A percentile compares a stretch with the other conserved stretches of the same genome.
Conservation (phyloP, 2,888 invertebrate genomes). For the Yponomeuta sedellus region DNA sequence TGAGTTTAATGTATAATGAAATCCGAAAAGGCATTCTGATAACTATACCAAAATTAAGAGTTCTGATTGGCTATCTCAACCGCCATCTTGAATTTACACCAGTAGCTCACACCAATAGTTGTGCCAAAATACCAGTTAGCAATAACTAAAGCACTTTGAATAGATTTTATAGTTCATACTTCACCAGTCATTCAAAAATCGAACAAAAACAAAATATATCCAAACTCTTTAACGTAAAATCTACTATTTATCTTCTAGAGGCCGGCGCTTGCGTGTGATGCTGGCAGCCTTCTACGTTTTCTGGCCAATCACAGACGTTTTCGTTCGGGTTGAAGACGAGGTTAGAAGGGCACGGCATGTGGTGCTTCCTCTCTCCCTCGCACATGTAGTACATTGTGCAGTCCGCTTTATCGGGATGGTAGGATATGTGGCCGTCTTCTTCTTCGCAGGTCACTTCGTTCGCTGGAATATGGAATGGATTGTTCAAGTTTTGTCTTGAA, state of each 20-base stretch:
- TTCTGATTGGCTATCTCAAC: too few species aligned
- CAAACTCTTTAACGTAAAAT: conserved; percentile 21
- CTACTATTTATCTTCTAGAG: conserved; percentile 47
- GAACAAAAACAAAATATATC: conserved; percentile 27
- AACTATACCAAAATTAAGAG: too few species aligned
- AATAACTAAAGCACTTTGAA: too few species aligned
- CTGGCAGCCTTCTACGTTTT: conserved; percentile 91
- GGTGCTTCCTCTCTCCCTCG: conserved; percentile 95
- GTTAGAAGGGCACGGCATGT: conserved; percentile 96
- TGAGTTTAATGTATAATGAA: too few species aligned
- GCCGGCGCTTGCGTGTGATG: conserved; percentile 73
- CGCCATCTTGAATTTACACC: too few species aligned
- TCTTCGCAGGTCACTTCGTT: conserved; percentile 93
- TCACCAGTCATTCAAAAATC: not conserved
- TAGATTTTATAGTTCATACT: not conserved
- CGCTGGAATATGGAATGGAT: conserved; percentile 70
- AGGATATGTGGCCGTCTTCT: conserved; percentile 96
- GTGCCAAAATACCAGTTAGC: too few species aligned
- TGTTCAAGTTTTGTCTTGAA: not conserved
- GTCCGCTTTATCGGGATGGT: conserved; percentile 92
- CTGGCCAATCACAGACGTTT: conserved; percentile 97
- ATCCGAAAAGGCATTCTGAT: too few species aligned
- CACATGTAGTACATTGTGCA: conserved; percentile 98
- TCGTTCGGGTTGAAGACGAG: conserved; percentile 94
- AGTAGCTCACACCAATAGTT: too few species aligned